Percentiles rank a stretch among this genome's conserved stretches.
phyloP scores from a whole-genome alignment of 2,113 vertebrate species.

The Symphodus melops region DNA sequence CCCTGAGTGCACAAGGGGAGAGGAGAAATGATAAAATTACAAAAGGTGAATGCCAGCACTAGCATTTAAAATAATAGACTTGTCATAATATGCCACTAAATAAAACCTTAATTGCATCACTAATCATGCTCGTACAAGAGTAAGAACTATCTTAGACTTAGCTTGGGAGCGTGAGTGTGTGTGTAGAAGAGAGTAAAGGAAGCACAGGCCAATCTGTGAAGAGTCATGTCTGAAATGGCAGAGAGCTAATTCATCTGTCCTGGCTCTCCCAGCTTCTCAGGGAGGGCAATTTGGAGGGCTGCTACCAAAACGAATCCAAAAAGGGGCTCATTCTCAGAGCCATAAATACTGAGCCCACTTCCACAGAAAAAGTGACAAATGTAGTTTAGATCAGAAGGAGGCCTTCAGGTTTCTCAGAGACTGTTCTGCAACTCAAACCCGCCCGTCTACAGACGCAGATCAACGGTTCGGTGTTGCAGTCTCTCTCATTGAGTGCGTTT shows the following conservation, averaged over 20 bases:
- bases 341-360: slow-evolving; percentile 64
- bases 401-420: slow-evolving; percentile 51
- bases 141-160: slow-evolving; percentile 25
- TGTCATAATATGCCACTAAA: slow-evolving; percentile 9
- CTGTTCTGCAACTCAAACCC: slow-evolving; percentile 6
- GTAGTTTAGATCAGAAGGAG: slow-evolving; percentile 68
- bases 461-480: slow-evolving; percentile 22
- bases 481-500: slow-evolving; percentile 13
- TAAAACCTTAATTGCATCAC: neutral
- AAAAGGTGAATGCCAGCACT: neutral
- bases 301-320: slow-evolving; percentile 74
- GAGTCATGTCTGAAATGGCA: slow-evolving; percentile 64
- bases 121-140: slow-evolving; percentile 35
- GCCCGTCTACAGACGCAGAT: slow-evolving; percentile 30
- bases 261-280: slow-evolving; percentile 44
- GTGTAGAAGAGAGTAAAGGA: slow-evolving; percentile 4
- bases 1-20: slow-evolving; percentile 70
- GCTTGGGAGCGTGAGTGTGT: neutral
- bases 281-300: slow-evolving; percentile 73
- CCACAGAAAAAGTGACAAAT: slow-evolving; percentile 74
- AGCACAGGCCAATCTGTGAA: slow-evolving; percentile 51
- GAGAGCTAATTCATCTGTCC: slow-evolving; percentile 57
- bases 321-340: slow-evolving; percentile 62
- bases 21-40: slow-evolving; percentile 1
- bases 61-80: neutral